Base-by-base conservation (phyloP, 37 sponge, comb jelly and placozoan species). In the Halisarca cf. caerulea region DNA sequence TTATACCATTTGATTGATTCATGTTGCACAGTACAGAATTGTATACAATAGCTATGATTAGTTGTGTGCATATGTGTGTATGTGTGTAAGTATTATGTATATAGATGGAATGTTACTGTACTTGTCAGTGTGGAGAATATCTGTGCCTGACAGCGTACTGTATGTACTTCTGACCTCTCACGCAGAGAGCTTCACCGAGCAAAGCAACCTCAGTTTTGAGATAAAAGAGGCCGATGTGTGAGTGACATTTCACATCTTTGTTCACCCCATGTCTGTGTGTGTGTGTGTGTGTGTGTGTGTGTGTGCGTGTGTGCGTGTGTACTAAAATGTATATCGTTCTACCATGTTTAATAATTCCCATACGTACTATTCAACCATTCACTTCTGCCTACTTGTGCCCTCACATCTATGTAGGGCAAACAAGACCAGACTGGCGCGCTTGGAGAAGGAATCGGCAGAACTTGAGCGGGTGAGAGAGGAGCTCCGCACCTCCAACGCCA, bases 381-480 rank as follows among this genome's bases (percentile, higher is more conserved):
- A 47, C 51, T 14, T n/a, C n/a, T n/a, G n/a, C n/a, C n/a, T 11
- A 47, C 51, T 6, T 47, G 51, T 47, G 51, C 51, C 6, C 51
- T 14, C 51, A 47, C 51, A 47, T 35, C 23, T 32, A 2, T 37
- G 39, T 39, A 93, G 94, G 37, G 73, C 86, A 0, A 42, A 85
- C 17, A 90, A 93, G 78, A 92, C 90, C 20, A 92, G 90, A 51
- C 88, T 95, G 24, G 53, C 89, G 21, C 59, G 95, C 1, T 82
- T 95, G 59, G 95, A 95, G 80, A 91, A 88, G 84, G 95, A 95
- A 72, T 85, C 92, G 0, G 38, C 75, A 7, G 95, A 95, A 40
- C 66, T 86, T 84, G 95, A 95, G 73, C 89, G 89, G 82, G 47
- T 81, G 8, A 82, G 82, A 60, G 92, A 91, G 54, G 58, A 85